A percentile compares a stretch with the other conserved stretches of the same genome.
These are phyloP conservation scores for Ochotona princeps DNA, from an alignment of 2,113 vertebrate species.

Conservation along the genomic window DNA sequence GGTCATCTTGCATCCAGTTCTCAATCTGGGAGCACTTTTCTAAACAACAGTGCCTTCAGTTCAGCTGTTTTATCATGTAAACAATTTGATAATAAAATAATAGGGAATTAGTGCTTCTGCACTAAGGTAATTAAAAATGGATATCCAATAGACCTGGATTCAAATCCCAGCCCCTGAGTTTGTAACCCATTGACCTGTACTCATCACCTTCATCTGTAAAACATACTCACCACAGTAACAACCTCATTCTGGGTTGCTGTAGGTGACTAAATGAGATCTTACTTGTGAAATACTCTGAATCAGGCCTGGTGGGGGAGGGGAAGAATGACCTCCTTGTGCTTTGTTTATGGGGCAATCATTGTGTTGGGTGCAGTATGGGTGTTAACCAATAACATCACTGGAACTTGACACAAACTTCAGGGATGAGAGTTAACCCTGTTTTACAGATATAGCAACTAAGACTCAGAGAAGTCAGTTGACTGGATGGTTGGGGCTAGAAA, in stretches of 20 bases:
- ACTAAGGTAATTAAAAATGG: not conserved
- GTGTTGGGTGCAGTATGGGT: not conserved
- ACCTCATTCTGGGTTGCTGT: not conserved
- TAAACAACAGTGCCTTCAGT: not conserved
- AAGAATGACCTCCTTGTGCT: not conserved
- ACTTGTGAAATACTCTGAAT: not conserved
- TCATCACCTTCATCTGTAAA: not conserved
- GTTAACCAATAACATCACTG: constrained; percentile 9
- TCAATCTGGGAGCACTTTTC: not conserved
- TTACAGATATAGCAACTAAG: not conserved
- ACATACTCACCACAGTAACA: not conserved
- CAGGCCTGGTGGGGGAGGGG: not conserved
- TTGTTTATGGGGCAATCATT: not conserved
- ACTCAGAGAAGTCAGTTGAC: not conserved
- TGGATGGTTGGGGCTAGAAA: not conserved
- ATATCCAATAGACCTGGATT: not conserved
- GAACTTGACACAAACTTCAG: not conserved
- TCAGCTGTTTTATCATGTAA: not conserved
- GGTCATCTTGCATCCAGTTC: not conserved
- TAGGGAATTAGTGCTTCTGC: not conserved
- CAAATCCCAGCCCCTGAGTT: not conserved
- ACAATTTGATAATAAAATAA: not conserved
- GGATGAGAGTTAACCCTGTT: not conserved
- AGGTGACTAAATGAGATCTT: not conserved
- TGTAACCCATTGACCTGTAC: not conserved